Base-by-base conservation (phyloP, 2,888 invertebrate genomes). In the Ceraclea dissimilis region DNA sequence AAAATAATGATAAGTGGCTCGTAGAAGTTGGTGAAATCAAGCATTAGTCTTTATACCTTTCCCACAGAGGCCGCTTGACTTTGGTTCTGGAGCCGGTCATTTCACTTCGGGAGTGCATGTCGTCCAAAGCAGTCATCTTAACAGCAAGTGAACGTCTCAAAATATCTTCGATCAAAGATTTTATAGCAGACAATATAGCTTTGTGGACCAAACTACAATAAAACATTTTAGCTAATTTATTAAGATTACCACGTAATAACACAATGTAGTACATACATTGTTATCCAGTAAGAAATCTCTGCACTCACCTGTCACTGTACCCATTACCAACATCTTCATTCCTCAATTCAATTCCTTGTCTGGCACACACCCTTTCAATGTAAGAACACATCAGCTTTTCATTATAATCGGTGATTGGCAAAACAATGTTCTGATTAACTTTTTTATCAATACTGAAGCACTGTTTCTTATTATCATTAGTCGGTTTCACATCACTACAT, bases 81-180 rank as follows among this genome's bases (percentile, higher is more conserved):
- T 47, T 49, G 18, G 16, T 13, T 13, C 33, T 18, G 6, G 18
- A 18, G 6, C 13, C 18, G 22, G 4, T 16, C 17, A 4, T 18
- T 26, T 18, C 17, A 16, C 16, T 47, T 17, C 2, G 19, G 4
- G 55, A 6, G 22, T 19, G n/a, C 22, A n/a, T 50, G 11, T 49
- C 34, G 21, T 60, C 57, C 34, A 50, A 46, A 2, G 54, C 54
- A 34, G 51, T 65, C 51, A 57, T 57, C 39, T 65, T 62, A 13
- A 62, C 66, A 0, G 75, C 74, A 1, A 72, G 66, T 1, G 74
- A 66, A n/a, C 63, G 59, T 1, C 78, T 65, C 5, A 76, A 21
- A 57, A 82, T 52, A 59, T 79, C 77, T 56, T 79, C 79, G 0
- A 78, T 78, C 60, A 81, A 74, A 62, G 75, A 74, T 55, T 70